Evolutionary conservation across 2,797 vertebrate species (phyloP), one percentile per base, ranked within the genome.

Genomic region (Hozukius guyotensis): DNA sequence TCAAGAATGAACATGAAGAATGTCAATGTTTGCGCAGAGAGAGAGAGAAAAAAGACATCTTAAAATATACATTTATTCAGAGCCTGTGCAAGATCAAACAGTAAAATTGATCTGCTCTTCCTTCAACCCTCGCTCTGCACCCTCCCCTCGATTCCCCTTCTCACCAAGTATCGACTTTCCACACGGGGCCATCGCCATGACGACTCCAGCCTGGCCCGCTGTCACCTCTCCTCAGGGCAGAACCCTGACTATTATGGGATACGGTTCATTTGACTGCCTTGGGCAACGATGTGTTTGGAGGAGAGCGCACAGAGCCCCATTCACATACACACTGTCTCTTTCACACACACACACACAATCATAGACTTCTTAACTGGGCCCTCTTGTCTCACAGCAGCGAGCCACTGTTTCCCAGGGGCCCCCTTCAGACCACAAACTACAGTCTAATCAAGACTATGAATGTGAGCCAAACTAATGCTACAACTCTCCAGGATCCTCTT

Each of bases 1-100:
- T 93, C 90, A 91, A 90, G 91, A 94, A 93, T 93, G 92, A 94
- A 93, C 93, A 93, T 79, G 83, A 92, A 93, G 92, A 94, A 93
- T 95, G 93, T 94, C 94, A 95, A 95, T 95, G 94, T 94, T 95
- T 94, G 93, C 57, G 67, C 89, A 86, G 86, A 82, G 83, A 89
- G 89, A 76, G 61, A 46, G 36, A 25, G 27, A 72, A 88, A 85
- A 87, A 88, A 42, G 83, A 80, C 72, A 75, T 84, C 84, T 92
- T 93, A 91, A 95, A 93, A 95, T 94, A 94, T 95, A 94, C 94
- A 95, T 95, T 93, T 95, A 95, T 95, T 95, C 94, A 95, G 92
- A 94, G 93, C 84, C 93, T 83, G 88, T 77, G 88, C 55, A 25
- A 94, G 94, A 95, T 95, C 95, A 95, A 95, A 95, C 94, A 94